phyloP scores from a whole-genome alignment of 2,888 invertebrate genomes.

The Monopis laevigella region DNA sequence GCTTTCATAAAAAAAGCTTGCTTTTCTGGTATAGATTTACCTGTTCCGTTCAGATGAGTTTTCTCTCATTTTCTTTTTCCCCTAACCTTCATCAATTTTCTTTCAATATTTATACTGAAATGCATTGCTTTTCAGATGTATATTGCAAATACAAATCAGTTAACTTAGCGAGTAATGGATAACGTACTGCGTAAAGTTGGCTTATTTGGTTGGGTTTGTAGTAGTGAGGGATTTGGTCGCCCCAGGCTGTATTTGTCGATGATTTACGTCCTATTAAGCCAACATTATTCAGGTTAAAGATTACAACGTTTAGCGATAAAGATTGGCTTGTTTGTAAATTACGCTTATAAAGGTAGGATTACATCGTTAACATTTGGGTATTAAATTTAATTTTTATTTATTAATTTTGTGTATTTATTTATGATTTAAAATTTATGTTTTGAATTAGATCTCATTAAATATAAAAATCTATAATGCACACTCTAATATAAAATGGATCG shows the following conservation, averaged over 20 bases:
- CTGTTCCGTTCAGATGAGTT: constrained; percentile 39
- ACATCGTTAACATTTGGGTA: constrained; percentile 1
- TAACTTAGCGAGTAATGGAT: too few relatives aligned
- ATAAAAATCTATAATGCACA: too few relatives aligned
- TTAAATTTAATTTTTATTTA: neutral
- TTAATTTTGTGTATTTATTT: neutral
- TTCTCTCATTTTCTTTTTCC: constrained; percentile 23
- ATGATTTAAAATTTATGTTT: too few relatives aligned
- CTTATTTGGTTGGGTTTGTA: constrained; percentile 5
- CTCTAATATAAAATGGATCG: too few relatives aligned
- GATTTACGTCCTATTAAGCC: constrained; percentile 20
- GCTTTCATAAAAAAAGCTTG: constrained; percentile 58
- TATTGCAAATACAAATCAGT: too few relatives aligned
- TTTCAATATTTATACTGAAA: neutral
- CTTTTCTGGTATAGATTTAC: constrained; percentile 49
- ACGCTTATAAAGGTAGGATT: constrained; percentile 8
- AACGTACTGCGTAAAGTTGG: constrained; percentile 1
- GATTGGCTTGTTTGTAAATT: constrained; percentile 7
- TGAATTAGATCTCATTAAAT: too few relatives aligned
- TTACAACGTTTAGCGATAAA: constrained; percentile 15
- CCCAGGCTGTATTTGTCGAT: constrained; percentile 18
- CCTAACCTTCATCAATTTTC: neutral
- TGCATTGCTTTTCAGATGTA: too few relatives aligned
- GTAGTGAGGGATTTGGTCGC: constrained; percentile 10
- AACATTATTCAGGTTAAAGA: constrained; percentile 18